phyloP scores from a whole-genome alignment of 2,113 vertebrate species.

The Phodopus roborovskii region DNA sequence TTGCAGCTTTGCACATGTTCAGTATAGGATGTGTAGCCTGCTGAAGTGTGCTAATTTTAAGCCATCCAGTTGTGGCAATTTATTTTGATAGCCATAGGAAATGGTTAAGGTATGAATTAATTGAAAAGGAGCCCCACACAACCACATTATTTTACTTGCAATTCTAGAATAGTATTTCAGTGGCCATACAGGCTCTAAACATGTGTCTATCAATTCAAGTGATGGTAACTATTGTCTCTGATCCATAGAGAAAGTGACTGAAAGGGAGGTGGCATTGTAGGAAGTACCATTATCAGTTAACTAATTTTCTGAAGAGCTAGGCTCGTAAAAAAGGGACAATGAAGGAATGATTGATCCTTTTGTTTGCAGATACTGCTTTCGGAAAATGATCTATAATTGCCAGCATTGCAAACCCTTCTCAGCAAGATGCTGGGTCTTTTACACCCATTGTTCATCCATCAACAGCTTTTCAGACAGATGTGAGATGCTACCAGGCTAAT shows the following conservation, averaged over 20 bases:
- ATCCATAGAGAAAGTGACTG: neutral
- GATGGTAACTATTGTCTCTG: neutral
- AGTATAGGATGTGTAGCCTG: neutral
- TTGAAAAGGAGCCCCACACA: neutral
- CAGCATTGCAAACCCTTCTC: conserved; percentile 31
- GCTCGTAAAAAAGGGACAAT: neutral
- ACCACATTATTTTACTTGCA: neutral
- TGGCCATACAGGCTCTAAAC: neutral
- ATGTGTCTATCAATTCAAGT: neutral
- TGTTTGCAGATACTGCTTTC: conserved; percentile 31
- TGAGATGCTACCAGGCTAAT: conserved; percentile 3
- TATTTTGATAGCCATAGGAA: neutral
- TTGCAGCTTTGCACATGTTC: neutral
- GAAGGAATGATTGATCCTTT: conserved; percentile 20
- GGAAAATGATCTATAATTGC: conserved; percentile 48
- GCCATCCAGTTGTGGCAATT: neutral
- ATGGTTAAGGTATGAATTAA: neutral
- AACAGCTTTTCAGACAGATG: conserved; percentile 67
- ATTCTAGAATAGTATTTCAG: neutral
- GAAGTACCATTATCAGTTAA: neutral
- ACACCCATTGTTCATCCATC: conserved; percentile 65
- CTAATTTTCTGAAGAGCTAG: neutral
- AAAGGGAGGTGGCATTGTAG: too few species aligned
- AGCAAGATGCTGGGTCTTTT: conserved; percentile 24
- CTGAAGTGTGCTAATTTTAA: neutral